Conservation (phyloP, 2,797 vertebrate species). For the Alauda arvensis region DNA sequence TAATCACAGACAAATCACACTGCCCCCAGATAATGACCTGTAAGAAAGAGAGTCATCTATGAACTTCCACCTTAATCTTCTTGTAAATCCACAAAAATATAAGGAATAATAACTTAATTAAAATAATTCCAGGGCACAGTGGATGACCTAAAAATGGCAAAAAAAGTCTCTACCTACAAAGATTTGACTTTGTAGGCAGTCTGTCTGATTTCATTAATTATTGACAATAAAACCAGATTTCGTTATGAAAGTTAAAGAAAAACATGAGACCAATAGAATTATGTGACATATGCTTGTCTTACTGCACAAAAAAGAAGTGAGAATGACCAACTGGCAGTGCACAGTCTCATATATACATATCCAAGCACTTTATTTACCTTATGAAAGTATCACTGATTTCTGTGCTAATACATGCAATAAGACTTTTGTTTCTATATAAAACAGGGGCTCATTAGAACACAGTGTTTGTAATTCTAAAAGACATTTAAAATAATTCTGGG, state of each 20-base stretch:
- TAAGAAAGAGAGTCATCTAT: not conserved
- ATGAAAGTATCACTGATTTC: not conserved
- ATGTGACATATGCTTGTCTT: not conserved
- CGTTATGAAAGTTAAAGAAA: not conserved
- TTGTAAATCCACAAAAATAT: not conserved
- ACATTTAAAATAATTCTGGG: not conserved
- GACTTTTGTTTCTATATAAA: not conserved
- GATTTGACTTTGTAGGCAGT: not conserved
- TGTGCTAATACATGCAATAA: not conserved
- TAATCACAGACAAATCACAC: conserved; percentile 52
- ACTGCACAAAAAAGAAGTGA: not conserved
- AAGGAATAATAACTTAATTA: not conserved
- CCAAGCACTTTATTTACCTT: not conserved
- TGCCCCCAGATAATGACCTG: conserved; percentile 91
- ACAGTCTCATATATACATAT: not conserved
- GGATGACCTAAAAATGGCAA: not conserved
- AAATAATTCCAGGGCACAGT: not conserved
- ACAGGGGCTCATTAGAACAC: not conserved
- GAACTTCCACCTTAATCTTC: not conserved
- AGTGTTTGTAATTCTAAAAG: not conserved
- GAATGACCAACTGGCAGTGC: not conserved
- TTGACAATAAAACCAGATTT: not conserved
- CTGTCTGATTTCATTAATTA: not conserved
- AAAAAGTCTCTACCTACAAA: not conserved
- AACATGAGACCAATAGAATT: not conserved